These are phyloP conservation scores for Tadarida brasiliensis DNA, from an alignment of 2,797 vertebrate genomes.

Conservation along the genomic window DNA sequence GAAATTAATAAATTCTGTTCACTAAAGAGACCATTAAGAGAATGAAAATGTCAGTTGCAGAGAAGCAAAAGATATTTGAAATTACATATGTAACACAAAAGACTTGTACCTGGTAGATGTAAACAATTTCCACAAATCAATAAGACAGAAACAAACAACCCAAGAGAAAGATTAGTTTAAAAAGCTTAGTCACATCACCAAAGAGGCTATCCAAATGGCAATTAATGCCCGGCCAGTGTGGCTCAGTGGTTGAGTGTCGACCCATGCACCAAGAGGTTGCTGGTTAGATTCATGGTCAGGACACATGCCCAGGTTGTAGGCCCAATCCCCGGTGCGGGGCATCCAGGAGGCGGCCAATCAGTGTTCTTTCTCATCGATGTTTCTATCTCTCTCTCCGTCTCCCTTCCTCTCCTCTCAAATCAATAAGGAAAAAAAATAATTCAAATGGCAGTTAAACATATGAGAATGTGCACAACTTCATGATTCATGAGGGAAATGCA, in stretches of 20 bases:
- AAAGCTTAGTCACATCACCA: not conserved
- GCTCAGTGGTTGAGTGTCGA: no score
- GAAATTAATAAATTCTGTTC: constrained; percentile 4
- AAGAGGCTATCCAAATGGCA: not conserved
- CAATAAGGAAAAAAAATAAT: no score
- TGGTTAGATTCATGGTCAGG: no score
- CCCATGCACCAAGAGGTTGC: no score
- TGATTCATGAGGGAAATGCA: not conserved
- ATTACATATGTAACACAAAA: not conserved
- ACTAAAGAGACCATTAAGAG: not conserved
- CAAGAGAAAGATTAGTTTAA: not conserved
- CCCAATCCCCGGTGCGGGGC: no score
- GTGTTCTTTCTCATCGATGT: no score
- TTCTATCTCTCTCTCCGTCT: no score
- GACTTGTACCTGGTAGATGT: not conserved
- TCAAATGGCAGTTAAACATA: not conserved
- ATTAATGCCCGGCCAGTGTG: no score
- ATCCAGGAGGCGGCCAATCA: no score
- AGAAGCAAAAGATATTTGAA: not conserved
- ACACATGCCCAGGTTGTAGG: no score
- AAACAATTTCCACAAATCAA: not conserved
- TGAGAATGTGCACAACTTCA: not conserved
- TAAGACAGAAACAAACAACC: not conserved
- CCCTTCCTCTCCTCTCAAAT: no score
- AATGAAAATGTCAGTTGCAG: not conserved